These are phyloP conservation scores for Tetranychus truncatus DNA, from an alignment of 2,888 invertebrate genomes.

Conservation along the genomic window DNA sequence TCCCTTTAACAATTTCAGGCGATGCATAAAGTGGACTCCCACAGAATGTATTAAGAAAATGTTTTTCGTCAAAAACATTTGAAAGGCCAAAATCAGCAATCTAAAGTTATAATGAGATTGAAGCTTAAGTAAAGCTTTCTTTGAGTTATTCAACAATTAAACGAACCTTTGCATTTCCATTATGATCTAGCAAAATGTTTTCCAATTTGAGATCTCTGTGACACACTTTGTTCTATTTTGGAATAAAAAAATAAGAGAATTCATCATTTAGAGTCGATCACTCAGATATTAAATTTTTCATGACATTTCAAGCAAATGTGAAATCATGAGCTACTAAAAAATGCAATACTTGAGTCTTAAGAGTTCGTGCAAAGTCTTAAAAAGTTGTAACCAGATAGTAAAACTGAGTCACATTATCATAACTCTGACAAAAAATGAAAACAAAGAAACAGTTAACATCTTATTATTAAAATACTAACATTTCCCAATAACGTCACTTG, in stretches of 20 bases:
- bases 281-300: not conserved
- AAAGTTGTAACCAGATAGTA: no score
- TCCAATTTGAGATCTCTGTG: constrained; percentile 88
- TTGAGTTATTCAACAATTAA: not conserved
- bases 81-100: constrained; percentile 97
- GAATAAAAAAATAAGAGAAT: not conserved
- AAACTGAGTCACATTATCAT: no score
- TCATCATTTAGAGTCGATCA: not conserved
- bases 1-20: constrained; percentile 91
- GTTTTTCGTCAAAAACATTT: constrained; percentile 78
- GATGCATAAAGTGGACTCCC: constrained; percentile 91
- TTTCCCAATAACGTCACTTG: no score
- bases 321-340: not conserved
- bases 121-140: not conserved
- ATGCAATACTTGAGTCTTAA: not conserved
- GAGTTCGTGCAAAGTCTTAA: not conserved
- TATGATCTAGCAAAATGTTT: constrained; percentile 77
- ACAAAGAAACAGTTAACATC: no score
- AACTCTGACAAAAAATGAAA: no score
- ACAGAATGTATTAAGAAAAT: constrained; percentile 74
- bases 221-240: constrained; percentile 62
- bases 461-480: no score
- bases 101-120: constrained; percentile 38
- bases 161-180: constrained; percentile 76
- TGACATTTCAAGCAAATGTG: not conserved